These are phyloP conservation scores for Augiades crinisus DNA, from an alignment of 2,888 invertebrate genomes.

Conservation along the genomic window DNA sequence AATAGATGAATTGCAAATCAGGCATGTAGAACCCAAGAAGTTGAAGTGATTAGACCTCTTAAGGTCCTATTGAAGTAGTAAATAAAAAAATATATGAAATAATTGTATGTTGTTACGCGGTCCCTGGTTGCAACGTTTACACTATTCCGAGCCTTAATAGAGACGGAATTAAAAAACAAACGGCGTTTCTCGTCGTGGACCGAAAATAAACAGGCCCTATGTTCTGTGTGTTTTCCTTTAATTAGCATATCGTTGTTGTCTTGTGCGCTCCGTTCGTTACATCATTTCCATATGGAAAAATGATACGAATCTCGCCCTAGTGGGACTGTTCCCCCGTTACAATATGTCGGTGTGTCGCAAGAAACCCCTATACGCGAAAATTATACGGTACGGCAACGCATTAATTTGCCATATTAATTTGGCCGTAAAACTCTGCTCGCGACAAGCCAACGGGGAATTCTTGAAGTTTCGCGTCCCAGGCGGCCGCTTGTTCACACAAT, in stretches of 20 bases:
- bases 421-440: conserved; percentile 80
- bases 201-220: conserved; percentile 67
- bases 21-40: too few species aligned
- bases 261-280: conserved; percentile 68
- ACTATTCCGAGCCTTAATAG: conserved; percentile 14
- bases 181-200: conserved; percentile 51
- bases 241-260: conserved; percentile 80
- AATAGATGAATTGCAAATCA: too few species aligned
- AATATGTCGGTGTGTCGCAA: conserved; percentile 58
- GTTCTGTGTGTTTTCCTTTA: conserved; percentile 74
- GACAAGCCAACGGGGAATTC: conserved; percentile 74
- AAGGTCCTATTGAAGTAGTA: too few species aligned
- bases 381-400: conserved; percentile 77
- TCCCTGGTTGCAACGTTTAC: background rate
- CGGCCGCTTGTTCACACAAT: conserved; percentile 76
- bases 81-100: too few species aligned
- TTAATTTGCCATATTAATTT: conserved; percentile 83
- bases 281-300: conserved; percentile 81
- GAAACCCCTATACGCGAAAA: conserved; percentile 71
- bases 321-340: conserved; percentile 34
- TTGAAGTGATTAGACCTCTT: too few species aligned
- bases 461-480: conserved; percentile 73
- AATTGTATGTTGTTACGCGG: too few species aligned
- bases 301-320: conserved; percentile 64
- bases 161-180: conserved; percentile 44